Evolutionary conservation across 2,888 invertebrate genomes (phyloP).

Genomic region (Melieria picta): DNA sequence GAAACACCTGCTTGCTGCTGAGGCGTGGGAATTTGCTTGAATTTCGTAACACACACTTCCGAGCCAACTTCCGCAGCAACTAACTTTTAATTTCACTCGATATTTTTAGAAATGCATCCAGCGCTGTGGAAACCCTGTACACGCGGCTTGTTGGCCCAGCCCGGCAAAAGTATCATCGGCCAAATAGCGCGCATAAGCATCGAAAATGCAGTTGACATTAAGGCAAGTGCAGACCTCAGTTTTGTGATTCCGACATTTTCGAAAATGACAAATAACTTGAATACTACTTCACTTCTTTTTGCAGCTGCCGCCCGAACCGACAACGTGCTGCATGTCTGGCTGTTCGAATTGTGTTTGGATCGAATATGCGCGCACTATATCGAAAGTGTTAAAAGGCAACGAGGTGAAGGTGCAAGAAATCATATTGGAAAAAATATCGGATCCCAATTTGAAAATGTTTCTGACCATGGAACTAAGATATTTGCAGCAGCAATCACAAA

Average conservation of each 20-base stretch:
- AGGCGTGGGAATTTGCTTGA: constrained; percentile 51
- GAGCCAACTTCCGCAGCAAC: constrained; percentile 5
- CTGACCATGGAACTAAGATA: constrained; percentile 79
- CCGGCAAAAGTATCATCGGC: constrained; percentile 37
- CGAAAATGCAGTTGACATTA: constrained; percentile 45
- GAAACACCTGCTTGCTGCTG: constrained; percentile 47
- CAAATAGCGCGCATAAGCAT: constrained; percentile 44
- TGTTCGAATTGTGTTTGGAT: constrained; percentile 95
- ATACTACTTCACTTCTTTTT: constrained; percentile 12
- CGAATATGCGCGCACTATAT: constrained; percentile 84
- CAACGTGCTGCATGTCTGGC: constrained; percentile 90
- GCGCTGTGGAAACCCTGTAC: constrained; percentile 42
- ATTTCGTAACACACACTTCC: constrained; percentile 15
- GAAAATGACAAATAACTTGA: neutral
- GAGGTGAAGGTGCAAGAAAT: constrained; percentile 75
- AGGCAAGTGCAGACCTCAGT: constrained; percentile 43
- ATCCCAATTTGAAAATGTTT: constrained; percentile 85
- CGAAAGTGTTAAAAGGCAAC: constrained; percentile 72
- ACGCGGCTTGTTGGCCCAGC: constrained; percentile 45
- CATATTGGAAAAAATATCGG: constrained; percentile 79
- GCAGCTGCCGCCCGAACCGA: constrained; percentile 70
- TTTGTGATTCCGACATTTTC: neutral
- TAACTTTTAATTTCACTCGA: constrained; percentile 18
- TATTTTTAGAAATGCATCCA: constrained; percentile 16
- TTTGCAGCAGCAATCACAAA: constrained; percentile 39